Percentiles rank a stretch among this genome's conserved stretches.
phyloP scores from a whole-genome alignment of 2,113 vertebrate species.

The Microtus pennsylvanicus region DNA sequence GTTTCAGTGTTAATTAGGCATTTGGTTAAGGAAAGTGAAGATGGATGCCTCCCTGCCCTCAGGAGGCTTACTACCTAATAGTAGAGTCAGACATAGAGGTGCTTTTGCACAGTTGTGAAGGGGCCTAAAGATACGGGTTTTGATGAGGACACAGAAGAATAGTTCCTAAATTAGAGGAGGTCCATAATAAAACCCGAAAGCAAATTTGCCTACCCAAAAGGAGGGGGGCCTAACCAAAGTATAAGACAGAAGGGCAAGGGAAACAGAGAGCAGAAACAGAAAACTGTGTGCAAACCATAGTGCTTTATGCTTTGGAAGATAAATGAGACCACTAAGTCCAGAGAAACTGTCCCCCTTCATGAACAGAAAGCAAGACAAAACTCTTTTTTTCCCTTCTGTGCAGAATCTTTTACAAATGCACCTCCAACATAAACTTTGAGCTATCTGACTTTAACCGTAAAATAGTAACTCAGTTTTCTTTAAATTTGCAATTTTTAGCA shows the following conservation, averaged over 20 bases:
- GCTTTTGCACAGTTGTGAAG: neutral
- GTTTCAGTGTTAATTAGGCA: neutral
- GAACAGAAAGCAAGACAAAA: neutral
- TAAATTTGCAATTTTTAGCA: constrained; percentile 40
- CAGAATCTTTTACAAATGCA: neutral
- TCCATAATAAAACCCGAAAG: neutral
- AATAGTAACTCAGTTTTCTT: constrained; percentile 47
- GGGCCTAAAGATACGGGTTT: neutral
- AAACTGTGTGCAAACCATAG: neutral
- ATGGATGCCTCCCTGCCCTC: neutral
- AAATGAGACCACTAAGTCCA: neutral
- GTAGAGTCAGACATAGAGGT: neutral
- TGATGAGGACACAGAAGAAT: neutral
- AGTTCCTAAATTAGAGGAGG: neutral
- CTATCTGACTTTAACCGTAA: constrained; percentile 38
- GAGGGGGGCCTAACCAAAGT: neutral
- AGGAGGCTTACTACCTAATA: neutral
- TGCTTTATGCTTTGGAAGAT: neutral
- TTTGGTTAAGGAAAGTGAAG: neutral
- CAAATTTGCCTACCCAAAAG: neutral
- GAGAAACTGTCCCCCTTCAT: neutral
- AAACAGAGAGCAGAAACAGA: neutral
- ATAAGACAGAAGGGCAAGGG: neutral
- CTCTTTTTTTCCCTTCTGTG: neutral
- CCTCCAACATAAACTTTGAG: constrained; percentile 28